Percentiles rank a stretch among this genome's conserved stretches.
phyloP scores from a whole-genome alignment of 2,113 vertebrate genomes.

The Galbula dea region DNA sequence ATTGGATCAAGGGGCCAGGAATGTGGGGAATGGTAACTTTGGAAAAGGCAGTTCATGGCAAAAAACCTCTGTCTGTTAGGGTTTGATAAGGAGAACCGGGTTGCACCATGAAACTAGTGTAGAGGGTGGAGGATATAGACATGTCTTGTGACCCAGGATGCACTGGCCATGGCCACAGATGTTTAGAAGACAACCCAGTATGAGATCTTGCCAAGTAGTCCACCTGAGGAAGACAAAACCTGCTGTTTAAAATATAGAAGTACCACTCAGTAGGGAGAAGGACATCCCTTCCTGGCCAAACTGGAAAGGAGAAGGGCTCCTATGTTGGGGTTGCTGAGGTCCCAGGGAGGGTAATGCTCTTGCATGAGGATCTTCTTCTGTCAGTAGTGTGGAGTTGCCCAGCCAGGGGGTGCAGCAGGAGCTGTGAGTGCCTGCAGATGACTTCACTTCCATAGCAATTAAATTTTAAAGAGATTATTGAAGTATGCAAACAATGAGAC shows the following conservation, averaged over 20 bases:
- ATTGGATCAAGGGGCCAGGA: not conserved
- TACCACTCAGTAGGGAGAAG: not conserved
- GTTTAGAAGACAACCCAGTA: not conserved
- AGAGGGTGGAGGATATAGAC: too few relatives aligned
- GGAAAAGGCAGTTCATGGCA: not conserved
- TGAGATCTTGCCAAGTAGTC: not conserved
- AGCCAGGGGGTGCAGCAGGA: not conserved
- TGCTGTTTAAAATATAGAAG: not conserved
- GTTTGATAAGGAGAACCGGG: not conserved
- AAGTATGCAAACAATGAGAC: not conserved
- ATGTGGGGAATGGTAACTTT: not conserved
- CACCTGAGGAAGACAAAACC: not conserved
- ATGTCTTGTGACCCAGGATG: not conserved
- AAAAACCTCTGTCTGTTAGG: not conserved
- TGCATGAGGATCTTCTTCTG: not conserved
- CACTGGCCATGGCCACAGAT: not conserved
- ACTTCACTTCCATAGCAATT: not conserved
- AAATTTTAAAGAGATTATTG: not conserved
- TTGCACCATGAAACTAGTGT: too few relatives aligned
- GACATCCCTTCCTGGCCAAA: not conserved
- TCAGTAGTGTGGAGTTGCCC: rapidly evolving
- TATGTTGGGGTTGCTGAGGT: not conserved
- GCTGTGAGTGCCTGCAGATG: not conserved
- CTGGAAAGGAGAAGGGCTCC: not conserved
- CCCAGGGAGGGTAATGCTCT: too few relatives aligned